Evolutionary conservation across 2,888 invertebrate species (phyloP), one percentile per base, ranked within the genome.

Genomic region (Punctoribates punctum): DNA sequence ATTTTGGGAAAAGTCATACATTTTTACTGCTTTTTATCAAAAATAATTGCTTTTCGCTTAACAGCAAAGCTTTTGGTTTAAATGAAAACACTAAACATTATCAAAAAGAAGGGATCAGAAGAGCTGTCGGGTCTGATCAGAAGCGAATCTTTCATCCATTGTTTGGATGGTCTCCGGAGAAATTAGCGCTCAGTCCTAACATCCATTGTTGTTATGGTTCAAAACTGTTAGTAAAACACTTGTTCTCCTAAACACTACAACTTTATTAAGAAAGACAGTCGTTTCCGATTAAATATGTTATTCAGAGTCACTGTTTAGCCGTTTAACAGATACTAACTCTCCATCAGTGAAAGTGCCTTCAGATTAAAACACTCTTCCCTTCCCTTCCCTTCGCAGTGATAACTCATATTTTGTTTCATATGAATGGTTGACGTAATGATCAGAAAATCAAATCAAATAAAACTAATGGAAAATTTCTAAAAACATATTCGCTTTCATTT

Each of bases 221-320:
- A 62, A 62, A 25, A 23, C 42, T 42, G 42, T 42, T 42, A 42
- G 65, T 38, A 29, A 38, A 70, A 70, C 42, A 70, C 70, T 42
- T 42, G 4, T 65, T 29, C 65, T 17, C 2, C n/a, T 65, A 65
- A n/a, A 65, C 27, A 70, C 42, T 70, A 70, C 70, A 70, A 70
- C 70, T 70, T 70, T 70, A 70, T 70, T 70, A 70, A 70, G 70
- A 70, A 70, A 70, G 70, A 70, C 70, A 46, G n/a, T 70, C 70
- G 42, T 42, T 42, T 42, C 42, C 6, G 46, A 70, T 70, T 42
- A 70, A 34, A 70, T 70, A 70, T 70, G 42, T 70, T 70, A 42
- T 70, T 70, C 15, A 0, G 42, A 42, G 20, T 11, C 6, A 70
- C n/a, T 42, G 38, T 42, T 70, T 70, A 42, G 70, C 70, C 20